Percentiles rank a stretch among this genome's conserved stretches.
Evolutionary conservation across 1,140 invertebrate species (phyloP).

Genomic region (Tetramorium parvispinum): DNA sequence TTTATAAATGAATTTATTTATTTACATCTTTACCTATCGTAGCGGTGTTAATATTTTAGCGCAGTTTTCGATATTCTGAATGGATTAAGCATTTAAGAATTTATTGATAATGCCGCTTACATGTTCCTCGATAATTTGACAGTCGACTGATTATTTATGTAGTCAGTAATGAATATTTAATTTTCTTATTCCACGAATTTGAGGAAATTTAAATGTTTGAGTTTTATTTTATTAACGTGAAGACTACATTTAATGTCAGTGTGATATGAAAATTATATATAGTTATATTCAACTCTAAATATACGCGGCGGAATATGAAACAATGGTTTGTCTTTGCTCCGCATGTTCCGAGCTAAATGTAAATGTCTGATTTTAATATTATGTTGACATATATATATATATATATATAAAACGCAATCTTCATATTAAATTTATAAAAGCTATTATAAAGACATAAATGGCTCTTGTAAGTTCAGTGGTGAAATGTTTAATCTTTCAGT

Average conservation of each 20-base stretch:
- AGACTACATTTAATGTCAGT: slow-evolving; percentile 10
- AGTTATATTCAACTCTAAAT: slow-evolving; percentile 10
- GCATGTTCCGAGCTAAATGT: background rate
- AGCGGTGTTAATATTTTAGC: background rate
- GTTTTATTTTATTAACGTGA: slow-evolving; percentile 6
- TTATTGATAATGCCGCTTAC: background rate
- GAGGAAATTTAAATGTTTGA: background rate
- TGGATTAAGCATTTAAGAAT: background rate
- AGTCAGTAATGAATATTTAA: background rate
- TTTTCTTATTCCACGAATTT: background rate
- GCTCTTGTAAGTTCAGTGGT: background rate
- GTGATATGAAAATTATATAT: slow-evolving; percentile 13
- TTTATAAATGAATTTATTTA: background rate
- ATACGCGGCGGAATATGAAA: slow-evolving; percentile 11
- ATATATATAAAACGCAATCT: background rate
- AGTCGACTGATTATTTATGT: background rate
- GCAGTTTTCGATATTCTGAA: background rate
- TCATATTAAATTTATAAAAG: slow-evolving; percentile 16
- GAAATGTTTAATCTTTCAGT: background rate
- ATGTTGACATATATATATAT: background rate
- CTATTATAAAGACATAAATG: slow-evolving; percentile 10
- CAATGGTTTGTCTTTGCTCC: slow-evolving; percentile 9
- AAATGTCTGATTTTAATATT: slow-evolving; percentile 45
- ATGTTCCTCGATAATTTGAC: background rate
- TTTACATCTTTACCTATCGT: background rate